Percentiles rank a stretch among this genome's conserved stretches.
Evolutionary conservation across 2,113 vertebrate genomes (phyloP).

Genomic region (Puntigrus tetrazona): DNA sequence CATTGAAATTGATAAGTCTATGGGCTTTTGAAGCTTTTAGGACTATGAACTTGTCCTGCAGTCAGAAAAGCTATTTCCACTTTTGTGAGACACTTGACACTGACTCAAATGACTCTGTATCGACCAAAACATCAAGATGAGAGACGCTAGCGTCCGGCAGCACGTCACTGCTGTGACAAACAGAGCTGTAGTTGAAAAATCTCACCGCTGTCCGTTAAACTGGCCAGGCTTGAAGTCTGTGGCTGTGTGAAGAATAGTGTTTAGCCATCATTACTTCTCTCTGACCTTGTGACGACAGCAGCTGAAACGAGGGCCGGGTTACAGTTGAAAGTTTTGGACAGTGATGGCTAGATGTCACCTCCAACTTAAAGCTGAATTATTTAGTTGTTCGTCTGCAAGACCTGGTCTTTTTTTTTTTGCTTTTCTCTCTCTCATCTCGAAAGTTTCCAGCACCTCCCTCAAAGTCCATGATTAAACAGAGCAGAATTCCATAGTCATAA

Average conservation of each 20-base stretch:
- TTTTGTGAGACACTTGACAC: slow-evolving; percentile 21
- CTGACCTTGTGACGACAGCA: slow-evolving; percentile 50
- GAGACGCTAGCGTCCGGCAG: slow-evolving; percentile 17
- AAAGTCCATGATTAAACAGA: not conserved
- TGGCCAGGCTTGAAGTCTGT: slow-evolving; percentile 35
- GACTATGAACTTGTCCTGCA: not conserved
- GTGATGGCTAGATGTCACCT: slow-evolving; percentile 38
- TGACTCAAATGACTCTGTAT: slow-evolving; percentile 18
- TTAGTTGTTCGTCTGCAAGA: not conserved
- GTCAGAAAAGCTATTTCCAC: not conserved
- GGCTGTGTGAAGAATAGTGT: slow-evolving; percentile 40
- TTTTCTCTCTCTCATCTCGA: not conserved
- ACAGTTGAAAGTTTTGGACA: slow-evolving; percentile 17
- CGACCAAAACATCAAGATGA: slow-evolving; percentile 41
- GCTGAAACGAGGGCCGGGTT: slow-evolving; percentile 1
- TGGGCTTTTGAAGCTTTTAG: not conserved
- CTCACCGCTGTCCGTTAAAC: slow-evolving; percentile 16
- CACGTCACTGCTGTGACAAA: slow-evolving; percentile 26
- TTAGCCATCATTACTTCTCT: slow-evolving; percentile 50
- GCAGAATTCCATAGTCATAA: slow-evolving; percentile 9
- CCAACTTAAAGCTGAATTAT: slow-evolving; percentile 29
- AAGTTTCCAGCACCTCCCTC: not conserved
- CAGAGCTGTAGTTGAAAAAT: slow-evolving; percentile 37
- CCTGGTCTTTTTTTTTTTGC: not conserved
- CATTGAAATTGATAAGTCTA: not conserved